phyloP scores from a whole-genome alignment of 2,113 vertebrate genomes.

The Chamaea fasciata region DNA sequence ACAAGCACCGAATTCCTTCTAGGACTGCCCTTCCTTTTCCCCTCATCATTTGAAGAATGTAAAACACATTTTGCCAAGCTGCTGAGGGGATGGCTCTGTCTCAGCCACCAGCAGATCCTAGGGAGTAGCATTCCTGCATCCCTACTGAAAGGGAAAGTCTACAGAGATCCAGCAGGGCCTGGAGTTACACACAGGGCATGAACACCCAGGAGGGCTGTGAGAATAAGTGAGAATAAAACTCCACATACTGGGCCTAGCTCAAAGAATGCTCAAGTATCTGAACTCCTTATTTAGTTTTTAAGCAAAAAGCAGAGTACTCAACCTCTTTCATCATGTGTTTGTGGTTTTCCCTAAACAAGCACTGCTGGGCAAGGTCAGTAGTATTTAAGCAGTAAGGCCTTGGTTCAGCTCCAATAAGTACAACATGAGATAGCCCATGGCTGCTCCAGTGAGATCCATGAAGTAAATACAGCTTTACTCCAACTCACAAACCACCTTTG shows the following conservation, averaged over 20 bases:
- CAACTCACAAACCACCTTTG: background rate
- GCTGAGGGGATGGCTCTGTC: background rate
- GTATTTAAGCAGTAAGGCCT: background rate
- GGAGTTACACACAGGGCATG: background rate
- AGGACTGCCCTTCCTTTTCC: background rate
- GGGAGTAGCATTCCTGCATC: background rate
- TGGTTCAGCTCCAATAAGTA: background rate
- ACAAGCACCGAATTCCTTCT: background rate
- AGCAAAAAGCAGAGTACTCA: background rate
- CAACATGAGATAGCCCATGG: background rate
- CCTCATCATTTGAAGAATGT: background rate
- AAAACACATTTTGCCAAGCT: background rate
- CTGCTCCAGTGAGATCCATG: background rate
- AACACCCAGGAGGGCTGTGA: rapidly evolving
- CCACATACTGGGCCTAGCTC: background rate
- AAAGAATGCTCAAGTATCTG: background rate
- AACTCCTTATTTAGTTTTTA: background rate
- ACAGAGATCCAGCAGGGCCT: rapidly evolving
- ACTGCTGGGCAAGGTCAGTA: background rate
- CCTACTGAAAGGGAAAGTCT: background rate
- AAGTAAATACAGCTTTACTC: background rate
- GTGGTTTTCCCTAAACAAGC: background rate
- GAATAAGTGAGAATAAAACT: background rate
- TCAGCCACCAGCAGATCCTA: background rate
- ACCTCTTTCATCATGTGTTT: background rate